Conservation (phyloP, 2,797 vertebrate species). For the Phylloscopus collybita region DNA sequence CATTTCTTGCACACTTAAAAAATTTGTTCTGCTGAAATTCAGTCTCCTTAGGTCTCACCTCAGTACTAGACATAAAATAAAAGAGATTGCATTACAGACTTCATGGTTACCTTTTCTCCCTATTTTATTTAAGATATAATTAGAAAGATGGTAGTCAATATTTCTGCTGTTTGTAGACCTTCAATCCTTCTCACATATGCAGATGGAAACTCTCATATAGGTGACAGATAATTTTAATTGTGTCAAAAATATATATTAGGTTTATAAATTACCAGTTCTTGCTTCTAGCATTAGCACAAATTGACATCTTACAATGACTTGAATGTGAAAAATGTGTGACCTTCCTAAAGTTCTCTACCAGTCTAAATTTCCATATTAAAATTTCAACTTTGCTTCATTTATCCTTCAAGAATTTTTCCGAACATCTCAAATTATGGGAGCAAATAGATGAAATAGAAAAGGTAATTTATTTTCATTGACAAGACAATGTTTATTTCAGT, state of each 20-base stretch:
- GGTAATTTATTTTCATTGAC: background rate
- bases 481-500: background rate
- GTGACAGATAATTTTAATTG: background rate
- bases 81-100: background rate
- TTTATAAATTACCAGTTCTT: background rate
- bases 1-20: conserved; percentile 33
- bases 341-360: background rate
- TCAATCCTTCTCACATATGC: background rate
- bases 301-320: background rate
- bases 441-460: background rate
- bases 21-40: conserved; percentile 50
- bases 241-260: background rate
- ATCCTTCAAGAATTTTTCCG: background rate
- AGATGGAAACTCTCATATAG: background rate
- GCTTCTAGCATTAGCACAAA: background rate
- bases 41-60: background rate
- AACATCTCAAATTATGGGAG: background rate
- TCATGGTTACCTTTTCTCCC: background rate
- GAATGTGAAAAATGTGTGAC: background rate
- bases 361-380: background rate
- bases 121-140: background rate
- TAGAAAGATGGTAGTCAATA: background rate
- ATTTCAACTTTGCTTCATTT: background rate
- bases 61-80: background rate
- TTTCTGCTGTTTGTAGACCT: background rate